A percentile compares a stretch with the other conserved stretches of the same genome.
phyloP scores from a whole-genome alignment of 2,888 invertebrate genomes.

The Perizoma flavofasciatum region DNA sequence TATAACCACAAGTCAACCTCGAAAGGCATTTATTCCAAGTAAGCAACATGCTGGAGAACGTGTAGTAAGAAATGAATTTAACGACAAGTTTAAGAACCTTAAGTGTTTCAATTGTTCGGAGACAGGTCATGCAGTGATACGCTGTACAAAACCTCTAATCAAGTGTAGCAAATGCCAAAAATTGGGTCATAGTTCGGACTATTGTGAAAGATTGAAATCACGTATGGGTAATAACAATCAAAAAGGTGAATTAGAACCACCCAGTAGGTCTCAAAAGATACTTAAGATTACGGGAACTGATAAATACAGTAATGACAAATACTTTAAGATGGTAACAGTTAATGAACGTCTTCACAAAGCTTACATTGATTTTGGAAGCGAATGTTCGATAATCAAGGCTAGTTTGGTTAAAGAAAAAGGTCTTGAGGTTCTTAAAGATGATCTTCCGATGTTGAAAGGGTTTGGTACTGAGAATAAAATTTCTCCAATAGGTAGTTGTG shows the following conservation, averaged over 20 bases:
- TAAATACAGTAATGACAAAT: too few relatives aligned
- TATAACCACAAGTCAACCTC: background rate
- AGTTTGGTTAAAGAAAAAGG: background rate
- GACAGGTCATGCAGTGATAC: background rate
- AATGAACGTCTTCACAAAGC: too few relatives aligned
- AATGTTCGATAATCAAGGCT: background rate
- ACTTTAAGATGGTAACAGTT: too few relatives aligned
- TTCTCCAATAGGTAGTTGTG: background rate
- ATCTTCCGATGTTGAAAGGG: too few relatives aligned
- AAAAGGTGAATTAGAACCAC: too few relatives aligned
- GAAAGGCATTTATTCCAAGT: background rate
- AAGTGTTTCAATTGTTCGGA: constrained; percentile 1
- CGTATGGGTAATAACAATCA: too few relatives aligned
- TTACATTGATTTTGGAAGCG: background rate
- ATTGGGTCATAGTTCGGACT: background rate
- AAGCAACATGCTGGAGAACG: background rate
- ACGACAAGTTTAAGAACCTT: background rate
- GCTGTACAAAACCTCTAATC: background rate
- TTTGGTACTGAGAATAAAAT: background rate
- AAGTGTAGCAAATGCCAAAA: background rate
- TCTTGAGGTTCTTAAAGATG: background rate
- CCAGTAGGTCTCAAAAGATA: too few relatives aligned
- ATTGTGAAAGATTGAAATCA: background rate
- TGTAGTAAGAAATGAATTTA: background rate
- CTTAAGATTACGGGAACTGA: too few relatives aligned